These are phyloP conservation scores for Varanus salvator DNA, from an alignment of 2,113 vertebrate species.

Conservation along the genomic window DNA sequence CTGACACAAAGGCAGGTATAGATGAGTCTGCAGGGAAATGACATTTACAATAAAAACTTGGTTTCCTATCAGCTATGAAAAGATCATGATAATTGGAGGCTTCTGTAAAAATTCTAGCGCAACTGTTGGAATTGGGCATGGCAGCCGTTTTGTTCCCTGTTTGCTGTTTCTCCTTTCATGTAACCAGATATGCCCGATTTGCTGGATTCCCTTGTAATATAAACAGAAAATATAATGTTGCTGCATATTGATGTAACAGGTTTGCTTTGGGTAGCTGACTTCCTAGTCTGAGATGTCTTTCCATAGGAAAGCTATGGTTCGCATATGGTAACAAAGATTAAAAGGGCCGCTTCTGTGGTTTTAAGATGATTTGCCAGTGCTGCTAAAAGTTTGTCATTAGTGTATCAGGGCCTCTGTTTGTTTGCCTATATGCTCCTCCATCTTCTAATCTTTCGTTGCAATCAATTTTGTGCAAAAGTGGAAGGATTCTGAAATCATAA, in stretches of 20 bases:
- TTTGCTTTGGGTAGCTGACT: constrained; percentile 43
- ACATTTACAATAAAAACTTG: background rate
- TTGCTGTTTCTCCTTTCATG: background rate
- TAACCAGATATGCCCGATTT: background rate
- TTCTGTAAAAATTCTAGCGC: background rate
- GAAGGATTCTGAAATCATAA: background rate
- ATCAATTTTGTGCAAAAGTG: background rate
- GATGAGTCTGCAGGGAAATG: background rate
- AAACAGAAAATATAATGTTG: background rate
- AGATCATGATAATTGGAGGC: background rate
- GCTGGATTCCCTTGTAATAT: background rate
- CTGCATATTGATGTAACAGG: constrained; percentile 40
- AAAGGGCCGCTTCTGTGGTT: constrained; percentile 56
- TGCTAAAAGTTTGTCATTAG: constrained; percentile 67
- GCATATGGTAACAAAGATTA: constrained; percentile 52
- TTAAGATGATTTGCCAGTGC: constrained; percentile 65
- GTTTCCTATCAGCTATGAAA: background rate
- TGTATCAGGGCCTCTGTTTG: constrained; percentile 55
- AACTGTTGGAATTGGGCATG: background rate
- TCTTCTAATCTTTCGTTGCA: background rate
- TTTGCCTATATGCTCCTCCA: constrained; percentile 26
- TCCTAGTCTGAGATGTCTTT: constrained; percentile 20
- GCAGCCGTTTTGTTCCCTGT: background rate
- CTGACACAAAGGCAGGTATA: background rate
- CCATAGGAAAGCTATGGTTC: constrained; percentile 44